Evolutionary conservation across 2,797 vertebrate species (phyloP), one percentile per base, ranked within the genome.

Genomic region (Chiroxiphia lanceolata): DNA sequence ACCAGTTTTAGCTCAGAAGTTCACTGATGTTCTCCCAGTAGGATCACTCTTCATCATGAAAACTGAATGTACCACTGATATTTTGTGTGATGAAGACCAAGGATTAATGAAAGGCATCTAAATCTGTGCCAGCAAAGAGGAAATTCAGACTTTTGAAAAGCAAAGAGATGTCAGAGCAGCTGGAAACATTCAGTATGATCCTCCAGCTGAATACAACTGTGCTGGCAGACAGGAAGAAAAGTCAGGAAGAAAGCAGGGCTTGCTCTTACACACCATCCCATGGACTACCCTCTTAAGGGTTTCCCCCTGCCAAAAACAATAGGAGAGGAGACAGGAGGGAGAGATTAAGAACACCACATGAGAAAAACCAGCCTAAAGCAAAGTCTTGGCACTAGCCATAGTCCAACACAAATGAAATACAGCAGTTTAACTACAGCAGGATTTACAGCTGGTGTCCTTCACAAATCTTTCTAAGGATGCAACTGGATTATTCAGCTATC

Each of bases 1-100:
- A 90, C 91, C 90, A 93, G 89, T 93, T 96, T 96, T 95, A 96
- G 80, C 96, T 96, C 82, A 88, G 88, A 96, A 89, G 68, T 84
- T 87, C 89, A 77, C 57, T 94, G 86, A 96, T 74, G 74, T 90
- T 92, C 64, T 95, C 96, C 94, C 96, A 94, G 77, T 83, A 93
- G 95, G 87, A 92, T 87, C 1, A 0, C 68, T 95, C 90, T 87
- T 95, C 86, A 74, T 94, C 92, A 71, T 57, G 95, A 96, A 94
- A 94, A 89, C 91, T 82, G 72, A 83, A 94, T 11, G 19, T 93
- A 89, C 65, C 9, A 38, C 65, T 90, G 90, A 86, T 90, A 89
- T 83, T 85, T 84, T 50, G 81, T 90, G 64, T 92, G 90, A 64
- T 93, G 82, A 89, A 94, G 84, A 94, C 95, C 90, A 78, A 90